These are phyloP conservation scores for Trichomalopsis sarcophagae DNA, from an alignment of 1,140 invertebrate species.

Conservation along the genomic window DNA sequence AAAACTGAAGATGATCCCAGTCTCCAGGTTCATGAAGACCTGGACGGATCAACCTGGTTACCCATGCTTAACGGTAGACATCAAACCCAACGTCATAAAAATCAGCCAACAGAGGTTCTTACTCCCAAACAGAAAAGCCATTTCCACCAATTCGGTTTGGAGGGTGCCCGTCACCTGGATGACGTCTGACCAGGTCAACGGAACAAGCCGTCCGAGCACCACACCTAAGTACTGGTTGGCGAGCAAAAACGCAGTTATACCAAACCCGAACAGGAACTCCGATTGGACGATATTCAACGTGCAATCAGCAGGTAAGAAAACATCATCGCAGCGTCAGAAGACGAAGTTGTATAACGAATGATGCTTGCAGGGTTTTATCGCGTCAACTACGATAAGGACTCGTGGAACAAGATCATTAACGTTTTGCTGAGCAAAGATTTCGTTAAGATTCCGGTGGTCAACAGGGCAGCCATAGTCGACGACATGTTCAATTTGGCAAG, in stretches of 20 bases:
- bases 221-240: constrained; percentile 73
- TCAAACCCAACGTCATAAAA: constrained; percentile 68
- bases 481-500: constrained; percentile 82
- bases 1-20: constrained; percentile 59
- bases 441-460: constrained; percentile 79
- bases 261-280: constrained; percentile 61
- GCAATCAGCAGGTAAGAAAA: constrained; percentile 77
- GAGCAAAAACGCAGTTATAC: constrained; percentile 56
- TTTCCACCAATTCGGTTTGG: constrained; percentile 68
- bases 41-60: constrained; percentile 88
- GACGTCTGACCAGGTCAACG: constrained; percentile 67
- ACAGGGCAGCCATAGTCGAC: constrained; percentile 87
- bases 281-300: constrained; percentile 84
- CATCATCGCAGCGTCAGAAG: constrained; percentile 36
- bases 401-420: constrained; percentile 80
- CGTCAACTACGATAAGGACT: constrained; percentile 83
- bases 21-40: constrained; percentile 78
- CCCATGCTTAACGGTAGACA: constrained; percentile 80
- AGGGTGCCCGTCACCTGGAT: constrained; percentile 80
- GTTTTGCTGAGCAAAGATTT: constrained; percentile 74
- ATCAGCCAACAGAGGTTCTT: constrained; percentile 75
- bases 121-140: constrained; percentile 60
- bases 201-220: constrained; percentile 66
- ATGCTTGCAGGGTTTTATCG: constrained; percentile 82
- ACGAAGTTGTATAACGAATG: constrained; percentile 65